These are phyloP conservation scores for Diadumene lineata DNA, from an alignment of 92 coral and sea anemone genomes.

Conservation along the genomic window DNA sequence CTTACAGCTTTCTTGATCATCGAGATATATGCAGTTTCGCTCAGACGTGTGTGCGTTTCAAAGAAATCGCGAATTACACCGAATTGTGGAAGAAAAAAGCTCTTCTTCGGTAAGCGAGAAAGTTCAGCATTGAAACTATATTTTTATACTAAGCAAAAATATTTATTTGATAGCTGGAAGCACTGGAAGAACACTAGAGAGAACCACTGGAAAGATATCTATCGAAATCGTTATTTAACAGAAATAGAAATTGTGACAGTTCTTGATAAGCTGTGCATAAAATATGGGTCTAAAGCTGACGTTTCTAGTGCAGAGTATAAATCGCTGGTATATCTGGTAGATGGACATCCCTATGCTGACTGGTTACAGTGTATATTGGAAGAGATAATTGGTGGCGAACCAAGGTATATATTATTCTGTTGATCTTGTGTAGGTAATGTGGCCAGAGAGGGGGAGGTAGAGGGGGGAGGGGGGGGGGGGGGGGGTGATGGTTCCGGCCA, in stretches of 20 bases:
- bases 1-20: conserved; percentile 57
- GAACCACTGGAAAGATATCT: conserved; percentile 52
- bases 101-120: conserved; percentile 47
- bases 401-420: too few species aligned
- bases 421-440: too few species aligned
- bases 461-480: too few species aligned
- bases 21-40: conserved; percentile 72
- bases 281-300: conserved; percentile 59
- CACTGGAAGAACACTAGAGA: conserved; percentile 58
- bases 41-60: conserved; percentile 69
- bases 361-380: conserved; percentile 26
- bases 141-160: not conserved
- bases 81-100: conserved; percentile 80
- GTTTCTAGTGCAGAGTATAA: conserved; percentile 50
- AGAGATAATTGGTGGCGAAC: conserved; percentile 48
- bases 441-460: too few species aligned
- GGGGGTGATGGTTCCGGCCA: too few species aligned
- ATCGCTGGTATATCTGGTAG: conserved; percentile 24
- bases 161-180: conserved; percentile 51
- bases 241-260: conserved; percentile 42
- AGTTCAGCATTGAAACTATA: not conserved
- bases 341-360: conserved; percentile 20
- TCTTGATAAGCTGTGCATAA: conserved; percentile 44
- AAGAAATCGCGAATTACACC: conserved; percentile 52
- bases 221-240: conserved; percentile 52